Base-by-base conservation (phyloP, 2,797 vertebrate genomes). In the Neopelma chrysocephalum region DNA sequence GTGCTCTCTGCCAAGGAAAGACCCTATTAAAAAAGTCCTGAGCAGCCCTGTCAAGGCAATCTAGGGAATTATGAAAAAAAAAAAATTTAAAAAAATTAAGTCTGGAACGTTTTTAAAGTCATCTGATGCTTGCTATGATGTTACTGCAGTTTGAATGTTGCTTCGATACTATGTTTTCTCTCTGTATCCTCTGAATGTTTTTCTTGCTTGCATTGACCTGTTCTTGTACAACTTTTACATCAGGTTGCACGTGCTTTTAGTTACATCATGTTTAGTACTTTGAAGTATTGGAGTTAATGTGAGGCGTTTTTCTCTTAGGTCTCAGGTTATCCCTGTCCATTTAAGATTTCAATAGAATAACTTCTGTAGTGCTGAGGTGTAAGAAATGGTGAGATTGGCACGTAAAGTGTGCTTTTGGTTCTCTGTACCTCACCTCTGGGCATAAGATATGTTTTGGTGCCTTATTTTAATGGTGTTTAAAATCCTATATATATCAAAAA, bases 221-320 rank as follows among this genome's bases (percentile, higher is more conserved):
- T 62, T 58, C 12, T 81, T 62, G 22, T 79, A 69, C 19, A 65
- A 1, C 23, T 83, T 84, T 15, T 48, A 2, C 0, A 0, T 61
- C 0, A 0, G 26, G 15, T 42, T 81, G 13, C 1, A 0, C 54
- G 1, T 20, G 15, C 3, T 38, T 1, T 57, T 31, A 43, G 15
- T 56, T 75, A 34, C 11, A 15, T 71, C 48, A 18, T 31, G 12
- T 64, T 68, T 51, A 69, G 31, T 57, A 9, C 15, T 58, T 81
- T 2, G 11, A 75, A 34, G 15, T 15, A 12, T 8, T 8, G 34
- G 76, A 82, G 27, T 81, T 65, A n/a, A n/a, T 0, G 1, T 68
- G 50, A 72, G 65, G 18, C 4, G 2, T 87, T 93, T 48, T 61
- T 9, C 34, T 84, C 79, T 18, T 40, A 32, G 47, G 38, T 42